These are phyloP conservation scores for Hemithea aestivaria DNA, from an alignment of 2,888 invertebrate species.

Conservation along the genomic window DNA sequence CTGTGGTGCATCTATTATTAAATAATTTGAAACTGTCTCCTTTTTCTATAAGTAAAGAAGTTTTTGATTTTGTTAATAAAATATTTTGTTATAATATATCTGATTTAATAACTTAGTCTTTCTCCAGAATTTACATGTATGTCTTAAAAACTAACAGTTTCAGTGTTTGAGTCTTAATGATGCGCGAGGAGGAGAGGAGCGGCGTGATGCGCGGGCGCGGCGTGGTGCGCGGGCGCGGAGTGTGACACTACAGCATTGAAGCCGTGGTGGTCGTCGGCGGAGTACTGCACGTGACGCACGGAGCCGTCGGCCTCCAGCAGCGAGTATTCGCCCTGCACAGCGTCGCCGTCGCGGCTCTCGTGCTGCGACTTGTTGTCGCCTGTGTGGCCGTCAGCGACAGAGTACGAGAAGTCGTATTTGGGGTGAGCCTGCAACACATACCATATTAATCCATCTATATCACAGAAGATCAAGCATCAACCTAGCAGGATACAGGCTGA, in stretches of 20 bases:
- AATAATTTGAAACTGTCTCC: too few species aligned
- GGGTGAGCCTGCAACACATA: constrained; percentile 75
- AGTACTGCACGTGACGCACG: constrained; percentile 73
- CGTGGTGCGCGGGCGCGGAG: constrained; percentile 54
- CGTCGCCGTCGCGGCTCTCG: constrained; percentile 80
- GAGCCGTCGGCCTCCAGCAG: constrained; percentile 74
- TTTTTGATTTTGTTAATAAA: background rate
- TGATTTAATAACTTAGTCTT: constrained; percentile 11
- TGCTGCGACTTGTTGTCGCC: constrained; percentile 81
- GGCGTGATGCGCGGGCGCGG: constrained; percentile 32
- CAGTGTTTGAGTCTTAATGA: constrained; percentile 30
- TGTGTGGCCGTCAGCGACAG: constrained; percentile 77
- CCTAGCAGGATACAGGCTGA: too few species aligned
- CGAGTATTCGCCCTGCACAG: constrained; percentile 77
- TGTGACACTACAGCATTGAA: constrained; percentile 67
- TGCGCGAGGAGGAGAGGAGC: constrained; percentile 43
- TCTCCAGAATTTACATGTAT: background rate
- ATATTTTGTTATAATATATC: background rate
- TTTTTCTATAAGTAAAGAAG: too few species aligned
- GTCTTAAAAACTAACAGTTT: constrained; percentile 1
- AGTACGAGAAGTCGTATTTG: constrained; percentile 78
- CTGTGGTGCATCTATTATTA: too few species aligned
- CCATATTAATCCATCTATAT: too few species aligned
- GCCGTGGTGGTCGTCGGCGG: constrained; percentile 75
- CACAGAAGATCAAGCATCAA: too few species aligned